These are phyloP conservation scores for Salpingus planirostris DNA, from an alignment of 2,888 invertebrate species.

Conservation along the genomic window DNA sequence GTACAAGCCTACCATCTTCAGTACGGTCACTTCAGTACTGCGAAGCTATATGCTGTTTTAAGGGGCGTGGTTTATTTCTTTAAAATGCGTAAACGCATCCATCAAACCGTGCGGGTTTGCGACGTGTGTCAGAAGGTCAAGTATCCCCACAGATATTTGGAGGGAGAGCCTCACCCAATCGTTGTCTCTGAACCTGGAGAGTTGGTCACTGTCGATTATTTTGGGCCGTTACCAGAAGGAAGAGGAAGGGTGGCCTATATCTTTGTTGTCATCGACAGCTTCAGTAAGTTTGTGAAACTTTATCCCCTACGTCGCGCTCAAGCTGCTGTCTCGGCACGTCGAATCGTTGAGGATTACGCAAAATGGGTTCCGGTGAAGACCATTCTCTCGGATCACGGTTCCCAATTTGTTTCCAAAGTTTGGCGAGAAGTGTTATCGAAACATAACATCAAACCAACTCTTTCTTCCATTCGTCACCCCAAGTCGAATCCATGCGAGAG, in stretches of 20 bases:
- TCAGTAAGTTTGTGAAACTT: slow-evolving; percentile 20
- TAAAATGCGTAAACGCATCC: slow-evolving; percentile 6
- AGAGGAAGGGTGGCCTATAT: slow-evolving; percentile 15
- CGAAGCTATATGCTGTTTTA: slow-evolving; percentile 6
- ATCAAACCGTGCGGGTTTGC: slow-evolving; percentile 5
- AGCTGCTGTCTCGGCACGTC: slow-evolving; percentile 10
- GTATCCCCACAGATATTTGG: slow-evolving; percentile 1
- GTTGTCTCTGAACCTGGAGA: slow-evolving; percentile 10
- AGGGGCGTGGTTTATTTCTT: slow-evolving; percentile 1
- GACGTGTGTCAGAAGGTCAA: slow-evolving; percentile 17
- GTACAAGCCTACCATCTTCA: slow-evolving; percentile 4
- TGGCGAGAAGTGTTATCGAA: too few species aligned
- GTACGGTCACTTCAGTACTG: slow-evolving; percentile 11
- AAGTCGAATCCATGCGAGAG: slow-evolving; percentile 17
- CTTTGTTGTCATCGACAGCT: slow-evolving; percentile 20
- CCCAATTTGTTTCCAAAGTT: too few species aligned
- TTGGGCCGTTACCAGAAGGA: slow-evolving; percentile 13
- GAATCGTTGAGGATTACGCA: slow-evolving; percentile 8
- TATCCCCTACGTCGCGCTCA: slow-evolving; percentile 18
- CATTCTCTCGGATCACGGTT: slow-evolving; percentile 16
- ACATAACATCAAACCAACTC: slow-evolving; percentile 1
- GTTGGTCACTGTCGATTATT: slow-evolving; percentile 15
- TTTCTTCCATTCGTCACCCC: slow-evolving; percentile 13
- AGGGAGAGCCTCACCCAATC: too few species aligned
- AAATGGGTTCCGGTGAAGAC: slow-evolving; percentile 3